Evolutionary conservation across 2,888 invertebrate species (phyloP), one percentile per base, ranked within the genome.

Genomic region (Drosophila monieri): DNA sequence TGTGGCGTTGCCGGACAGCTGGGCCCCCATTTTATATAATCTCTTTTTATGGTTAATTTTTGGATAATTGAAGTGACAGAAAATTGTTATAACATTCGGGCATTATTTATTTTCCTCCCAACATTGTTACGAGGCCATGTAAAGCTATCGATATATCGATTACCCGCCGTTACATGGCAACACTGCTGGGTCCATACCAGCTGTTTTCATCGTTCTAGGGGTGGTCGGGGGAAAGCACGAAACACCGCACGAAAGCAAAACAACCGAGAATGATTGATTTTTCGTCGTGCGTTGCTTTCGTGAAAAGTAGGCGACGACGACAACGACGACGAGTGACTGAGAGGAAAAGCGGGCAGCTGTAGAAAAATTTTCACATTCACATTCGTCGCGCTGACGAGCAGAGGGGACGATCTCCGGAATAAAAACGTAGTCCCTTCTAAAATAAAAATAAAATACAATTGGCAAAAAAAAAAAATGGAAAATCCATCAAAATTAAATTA

Each of bases 261-360:
- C 78, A 84, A 67, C 60, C 59, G 65, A 87, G 80, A 80, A 89
- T 83, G 89, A 89, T 89, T 89, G 89, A 89, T 89, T 89, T 89
- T 89, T 89, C 85, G 68, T 79, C 83, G 77, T 74, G 69, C 59
- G 61, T 43, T 30, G 69, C 65, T 43, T 62, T 80, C 81, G 75
- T 12, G 84, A 85, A 83, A 80, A 79, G 86, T 70, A 80, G 67
- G 84, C 80, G 84, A 77, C 68, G 79, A 59, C 67, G 76, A 57
- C 51, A 54, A 70, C 21, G 76, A 57, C 67, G 76, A 57, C 51
- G 56, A 70, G 71, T 66, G 39, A 41, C 39, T 41, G 15, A 3
- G 57, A 41, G 57, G 76, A 56, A 66, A 76, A 61, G 59, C 65
- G 57, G 68, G 66, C 76, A 73, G 81, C 61, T 59, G 65, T 52